Base-by-base conservation (phyloP, 2,888 invertebrate genomes). In the Imbricaverruca yamaguchii region DNA sequence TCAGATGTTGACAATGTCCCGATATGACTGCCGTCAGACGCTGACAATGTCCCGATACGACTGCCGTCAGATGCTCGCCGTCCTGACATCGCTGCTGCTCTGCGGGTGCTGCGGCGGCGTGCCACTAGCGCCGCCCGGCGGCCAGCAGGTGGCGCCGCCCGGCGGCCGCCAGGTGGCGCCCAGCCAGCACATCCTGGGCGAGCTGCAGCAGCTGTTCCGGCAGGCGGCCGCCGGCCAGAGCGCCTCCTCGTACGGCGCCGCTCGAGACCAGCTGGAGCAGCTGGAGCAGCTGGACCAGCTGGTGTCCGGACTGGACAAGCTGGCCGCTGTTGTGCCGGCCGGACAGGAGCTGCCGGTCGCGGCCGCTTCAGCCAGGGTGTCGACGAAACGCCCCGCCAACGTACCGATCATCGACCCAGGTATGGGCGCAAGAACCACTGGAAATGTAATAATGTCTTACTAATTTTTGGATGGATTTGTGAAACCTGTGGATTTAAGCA, bases 381-480 rank as follows among this genome's bases (percentile, higher is more conserved):
- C 74, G 1, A 79, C 56, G 1, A 9, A 13, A 13, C 57, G 13
- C 23, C 56, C 79, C 9, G 13, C 57, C n/a, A 21, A 79, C 2
- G 25, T 57, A 25, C 79, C 79, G 15, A 79, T 79, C 57, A 79
- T 79, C n/a, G 79, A 79, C 25, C 79, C 79, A 79, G 79, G 79
- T 74, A 53, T 39, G 25, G 21, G 12, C 21, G n/a, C 74, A 39
- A 39, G 39, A 39, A 4, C 39, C 39, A 39, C 39, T 39, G 39
- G 39, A 39, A 39, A 39, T 39, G 4, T 39, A 39, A 39, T 39
- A 39, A 39, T 39, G 1, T 39, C 1, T 39, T 4, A 1, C 39
- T 39, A 39, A 39, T 39, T 39, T 39, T 1, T 39, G 39, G 2
- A 39, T 39, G 39, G 39, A 39, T 39, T 39, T 39, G 39, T 39